phyloP scores from a whole-genome alignment of 2,797 vertebrate genomes.

The Diglossa cyanea region DNA sequence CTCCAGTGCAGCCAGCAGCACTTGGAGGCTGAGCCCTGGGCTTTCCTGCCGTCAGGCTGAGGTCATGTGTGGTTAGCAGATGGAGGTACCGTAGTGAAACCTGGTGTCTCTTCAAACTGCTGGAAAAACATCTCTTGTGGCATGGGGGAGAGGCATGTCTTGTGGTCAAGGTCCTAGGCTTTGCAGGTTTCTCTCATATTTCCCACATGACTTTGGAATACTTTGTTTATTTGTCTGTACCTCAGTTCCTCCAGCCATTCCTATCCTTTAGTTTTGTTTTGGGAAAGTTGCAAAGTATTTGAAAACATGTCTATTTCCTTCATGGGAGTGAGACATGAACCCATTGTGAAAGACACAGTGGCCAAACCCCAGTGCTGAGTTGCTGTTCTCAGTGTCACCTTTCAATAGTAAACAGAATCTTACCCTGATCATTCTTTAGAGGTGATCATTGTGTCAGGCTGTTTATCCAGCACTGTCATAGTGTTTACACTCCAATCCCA shows the following conservation, averaged over 20 bases:
- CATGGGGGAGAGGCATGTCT: not conserved
- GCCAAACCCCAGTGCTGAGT: not conserved
- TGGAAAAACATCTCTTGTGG: not conserved
- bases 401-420: not conserved
- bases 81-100: not conserved
- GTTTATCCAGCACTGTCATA: not conserved
- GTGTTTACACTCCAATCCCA: not conserved
- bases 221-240: not conserved
- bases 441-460: not conserved
- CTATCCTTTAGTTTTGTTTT: not conserved
- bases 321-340: not conserved
- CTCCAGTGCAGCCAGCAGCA: not conserved
- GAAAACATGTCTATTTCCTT: not conserved
- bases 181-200: not conserved
- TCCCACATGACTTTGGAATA: not conserved
- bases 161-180: not conserved
- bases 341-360: not conserved
- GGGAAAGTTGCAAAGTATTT: not conserved
- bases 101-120: not conserved
- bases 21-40: not conserved
- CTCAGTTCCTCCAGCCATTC: not conserved
- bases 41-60: not conserved
- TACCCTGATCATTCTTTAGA: not conserved
- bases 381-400: not conserved
- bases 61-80: fast-evolving